A percentile compares a stretch with the other conserved stretches of the same genome.
phyloP scores from a whole-genome alignment of 2,113 vertebrate genomes.

The Leptobrachium leishanense region DNA sequence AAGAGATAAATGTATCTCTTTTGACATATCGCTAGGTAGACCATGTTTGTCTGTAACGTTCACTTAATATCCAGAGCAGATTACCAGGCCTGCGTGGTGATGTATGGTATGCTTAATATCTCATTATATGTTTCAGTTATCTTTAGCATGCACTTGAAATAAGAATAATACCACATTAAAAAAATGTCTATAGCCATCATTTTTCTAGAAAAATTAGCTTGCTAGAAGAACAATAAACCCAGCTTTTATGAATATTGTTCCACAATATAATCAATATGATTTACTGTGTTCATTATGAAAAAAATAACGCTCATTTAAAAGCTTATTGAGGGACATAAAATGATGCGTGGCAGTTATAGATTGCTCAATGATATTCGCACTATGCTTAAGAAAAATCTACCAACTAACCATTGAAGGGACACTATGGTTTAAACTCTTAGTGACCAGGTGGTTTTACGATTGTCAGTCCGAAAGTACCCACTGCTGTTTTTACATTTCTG shows the following conservation, averaged over 20 bases:
- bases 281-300: too few species aligned
- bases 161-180: slow-evolving; percentile 47
- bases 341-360: too few species aligned
- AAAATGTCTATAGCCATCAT: neutral
- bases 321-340: too few species aligned
- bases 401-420: too few species aligned
- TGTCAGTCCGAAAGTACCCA: too few species aligned
- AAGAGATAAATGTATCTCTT: slow-evolving; percentile 4
- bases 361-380: too few species aligned
- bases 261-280: neutral
- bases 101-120: slow-evolving; percentile 44
- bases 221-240: neutral
- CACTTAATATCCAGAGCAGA: slow-evolving; percentile 52
- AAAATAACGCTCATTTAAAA: too few species aligned
- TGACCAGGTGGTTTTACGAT: too few species aligned
- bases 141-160: slow-evolving; percentile 48
- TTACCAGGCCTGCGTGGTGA: slow-evolving; percentile 41
- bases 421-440: too few species aligned
- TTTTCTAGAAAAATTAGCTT: slow-evolving; percentile 25
- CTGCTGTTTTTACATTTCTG: too few species aligned
- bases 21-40: slow-evolving; percentile 32
- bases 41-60: slow-evolving; percentile 50
- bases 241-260: neutral
- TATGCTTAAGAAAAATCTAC: too few species aligned
- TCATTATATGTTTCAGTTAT: slow-evolving; percentile 49